Base-by-base conservation (phyloP, 2,888 invertebrate species). In the Spisula solida region DNA sequence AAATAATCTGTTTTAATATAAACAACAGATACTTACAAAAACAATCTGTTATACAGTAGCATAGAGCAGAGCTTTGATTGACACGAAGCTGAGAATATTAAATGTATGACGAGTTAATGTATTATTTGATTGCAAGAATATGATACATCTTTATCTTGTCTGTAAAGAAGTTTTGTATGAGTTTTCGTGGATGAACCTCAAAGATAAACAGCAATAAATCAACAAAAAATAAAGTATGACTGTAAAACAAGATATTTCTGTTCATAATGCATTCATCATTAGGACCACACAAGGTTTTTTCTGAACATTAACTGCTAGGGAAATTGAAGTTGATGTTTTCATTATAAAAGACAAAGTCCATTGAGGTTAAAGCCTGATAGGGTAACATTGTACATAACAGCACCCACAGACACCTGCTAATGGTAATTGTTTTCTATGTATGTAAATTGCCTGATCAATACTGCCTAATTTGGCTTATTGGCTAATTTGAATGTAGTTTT, bases 221-320 rank as follows among this genome's bases (percentile, higher is more conserved):
- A 75, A 2, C 75, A 75, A 34, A 75, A 75, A 34, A 8, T 16
- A 34, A 31, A 16, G 1, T 75, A 75, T 34, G 29, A 75, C 18
- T 75, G 75, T 75, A 31, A 75, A 75, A 75, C 75, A 75, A 75
- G 75, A 34, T 31, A 75, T 75, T 6, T 75, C 75, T n/a, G 34
- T 75, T 16, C 18, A 75, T 75, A 34, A 75, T 31, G 31, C 18
- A 34, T 75, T 75, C 75, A 75, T 75, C 34, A 31, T 75, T 75
- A 14, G 31, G 75, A 75, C 75, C 75, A 75, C 75, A 75, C 31
- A 75, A 18, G 18, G 31, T 34, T 18, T 75, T 34, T 25, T 31
- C 18, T 34, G 12, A 75, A 31, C 31, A 75, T 31, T 75, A 18
- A 8, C 10, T 41, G 4, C 41, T 41, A 16, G 75, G 4, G 75